phyloP scores from a whole-genome alignment of 2,888 invertebrate genomes.

The Stomorhina lunata region DNA sequence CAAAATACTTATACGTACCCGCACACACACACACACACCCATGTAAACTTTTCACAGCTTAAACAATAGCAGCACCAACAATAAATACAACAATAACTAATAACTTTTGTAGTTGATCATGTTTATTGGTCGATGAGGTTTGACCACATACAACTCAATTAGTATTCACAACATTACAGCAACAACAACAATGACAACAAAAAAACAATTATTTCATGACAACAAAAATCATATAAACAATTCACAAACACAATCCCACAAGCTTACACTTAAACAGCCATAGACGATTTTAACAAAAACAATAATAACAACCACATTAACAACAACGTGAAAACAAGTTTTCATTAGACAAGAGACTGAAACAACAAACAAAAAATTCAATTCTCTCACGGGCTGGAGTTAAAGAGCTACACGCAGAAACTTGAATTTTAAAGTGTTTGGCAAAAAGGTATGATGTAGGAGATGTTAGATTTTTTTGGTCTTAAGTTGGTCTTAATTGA shows the following conservation, averaged over 20 bases:
- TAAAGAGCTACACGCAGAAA: too few species aligned
- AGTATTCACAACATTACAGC: conserved; percentile 48
- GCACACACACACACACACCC: neutral
- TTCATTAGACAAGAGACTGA: neutral
- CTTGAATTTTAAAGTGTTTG: too few species aligned
- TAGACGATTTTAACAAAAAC: neutral
- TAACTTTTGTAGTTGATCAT: conserved; percentile 58
- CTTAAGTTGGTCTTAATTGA: too few species aligned
- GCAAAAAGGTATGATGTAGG: too few species aligned
- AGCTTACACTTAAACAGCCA: neutral
- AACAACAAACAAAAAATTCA: too few species aligned
- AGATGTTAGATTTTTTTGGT: too few species aligned
- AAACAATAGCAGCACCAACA: conserved; percentile 7
- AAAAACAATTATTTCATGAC: conserved; percentile 10
- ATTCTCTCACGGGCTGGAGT: too few species aligned
- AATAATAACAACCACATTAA: neutral
- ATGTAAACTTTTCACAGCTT: neutral
- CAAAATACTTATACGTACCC: neutral
- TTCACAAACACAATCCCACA: neutral
- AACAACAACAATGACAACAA: conserved; percentile 22
- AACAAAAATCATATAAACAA: conserved; percentile 5
- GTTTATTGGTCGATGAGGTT: conserved; percentile 58
- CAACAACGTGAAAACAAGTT: neutral
- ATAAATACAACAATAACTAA: conserved; percentile 38
- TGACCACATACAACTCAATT: conserved; percentile 63